Percentiles rank a stretch among this genome's conserved stretches.
Evolutionary conservation across 2,113 vertebrate species (phyloP).

Genomic region (Seriola quinqueradiata): DNA sequence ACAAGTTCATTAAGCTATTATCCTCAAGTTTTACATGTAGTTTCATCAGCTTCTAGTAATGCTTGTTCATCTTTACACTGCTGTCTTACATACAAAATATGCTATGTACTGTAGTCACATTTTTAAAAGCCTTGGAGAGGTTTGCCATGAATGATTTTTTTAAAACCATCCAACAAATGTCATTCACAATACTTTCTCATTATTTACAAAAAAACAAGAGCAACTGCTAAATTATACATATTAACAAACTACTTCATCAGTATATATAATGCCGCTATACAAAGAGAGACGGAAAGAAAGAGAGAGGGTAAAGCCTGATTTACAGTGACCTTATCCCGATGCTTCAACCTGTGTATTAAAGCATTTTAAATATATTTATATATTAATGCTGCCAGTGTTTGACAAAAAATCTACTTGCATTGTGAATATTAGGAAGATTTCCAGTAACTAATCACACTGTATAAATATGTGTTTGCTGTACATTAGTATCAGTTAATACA

Average conservation of each 20-base stretch:
- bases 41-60: conserved; percentile 76
- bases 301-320: conserved; percentile 31
- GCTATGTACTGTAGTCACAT: conserved; percentile 79
- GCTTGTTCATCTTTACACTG: conserved; percentile 84
- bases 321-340: conserved; percentile 59
- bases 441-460: conserved; percentile 36
- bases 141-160: conserved; percentile 80
- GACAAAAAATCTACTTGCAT: conserved; percentile 29
- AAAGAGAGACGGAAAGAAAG: conserved; percentile 54
- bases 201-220: conserved; percentile 92
- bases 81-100: conserved; percentile 95
- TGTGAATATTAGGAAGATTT: conserved; percentile 17
- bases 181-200: conserved; percentile 94
- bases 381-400: conserved; percentile 61
- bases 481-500: conserved; percentile 35
- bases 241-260: conserved; percentile 89
- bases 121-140: conserved; percentile 82
- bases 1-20: conserved; percentile 92
- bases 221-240: conserved; percentile 96
- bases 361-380: conserved; percentile 45
- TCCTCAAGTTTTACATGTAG: conserved; percentile 84
- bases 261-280: conserved; percentile 83
- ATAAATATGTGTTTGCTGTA: conserved; percentile 60
- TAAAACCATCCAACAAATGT: conserved; percentile 88
- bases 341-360: conserved; percentile 44